Base-by-base conservation (phyloP, 2,888 invertebrate genomes). In the Aplocera efformata region DNA sequence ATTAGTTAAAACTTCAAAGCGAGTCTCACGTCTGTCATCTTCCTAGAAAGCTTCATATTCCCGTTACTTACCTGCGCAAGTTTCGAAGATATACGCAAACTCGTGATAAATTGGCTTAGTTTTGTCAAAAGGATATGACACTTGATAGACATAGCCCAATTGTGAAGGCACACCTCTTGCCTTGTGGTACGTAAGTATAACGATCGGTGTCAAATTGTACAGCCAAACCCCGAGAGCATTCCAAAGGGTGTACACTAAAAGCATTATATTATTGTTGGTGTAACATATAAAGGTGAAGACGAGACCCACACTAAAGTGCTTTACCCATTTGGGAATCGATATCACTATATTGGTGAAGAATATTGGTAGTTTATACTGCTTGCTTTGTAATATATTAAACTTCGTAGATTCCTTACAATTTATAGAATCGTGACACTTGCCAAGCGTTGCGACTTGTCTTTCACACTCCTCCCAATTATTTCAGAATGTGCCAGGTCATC, bases 61-160 rank as follows among this genome's bases (percentile, higher is more conserved):
- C 10, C 10, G 23, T 11, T 22, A 10, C 17, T 50, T 41, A 83
- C 83, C 83, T 50, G 69, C 58, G 50, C 62, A 73, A 21, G 57
- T 60, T 64, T 84, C 83, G 40, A 75, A 78, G 32, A 69, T 43
- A 47, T 71, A 80, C 23, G 67, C 68, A 10, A 79, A 37, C 47
- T 63, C 67, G 46, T 80, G 78, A 42, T 67, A 60, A 21, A 71
- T 54, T 13, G 72, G 71, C 47, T 68, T 62, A n/a, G 71, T 76
- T 59, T 79, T 79, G 50, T 82, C 79, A 56, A 82, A 79, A n/a
- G 82, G 83, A 48, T 84, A 84, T 36, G 60, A 48, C 46, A 74
- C 55, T 38, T 71, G 72, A 76, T 74, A 83, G 28, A 82, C 68
- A 46, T 67, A 79, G 27, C 77, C 79, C 24, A 80, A 55, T 24